phyloP scores from a whole-genome alignment of 2,888 invertebrate species.

The Mesorhabditis spiculigera region DNA sequence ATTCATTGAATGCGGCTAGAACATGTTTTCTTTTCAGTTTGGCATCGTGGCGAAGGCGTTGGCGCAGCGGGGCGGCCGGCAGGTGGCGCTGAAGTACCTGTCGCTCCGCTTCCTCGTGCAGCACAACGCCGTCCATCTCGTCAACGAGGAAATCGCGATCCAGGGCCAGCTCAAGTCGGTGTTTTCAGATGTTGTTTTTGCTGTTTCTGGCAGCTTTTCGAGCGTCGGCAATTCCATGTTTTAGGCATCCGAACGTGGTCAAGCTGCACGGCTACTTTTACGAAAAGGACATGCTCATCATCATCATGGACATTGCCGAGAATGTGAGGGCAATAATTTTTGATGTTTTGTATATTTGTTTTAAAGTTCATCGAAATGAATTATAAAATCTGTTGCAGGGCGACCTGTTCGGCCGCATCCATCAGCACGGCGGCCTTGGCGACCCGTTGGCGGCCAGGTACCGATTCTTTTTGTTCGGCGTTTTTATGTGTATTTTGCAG shows the following conservation, averaged over 20 bases:
- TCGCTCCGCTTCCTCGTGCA: background rate
- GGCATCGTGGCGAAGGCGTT: conserved; percentile 3
- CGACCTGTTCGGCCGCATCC: background rate
- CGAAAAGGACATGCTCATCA: background rate
- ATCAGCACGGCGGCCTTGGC: background rate
- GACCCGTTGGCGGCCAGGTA: background rate
- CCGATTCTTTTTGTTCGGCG: background rate
- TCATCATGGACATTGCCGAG: conserved; percentile 1
- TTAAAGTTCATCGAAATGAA: too few species aligned
- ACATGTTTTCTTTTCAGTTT: background rate
- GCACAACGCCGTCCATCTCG: background rate
- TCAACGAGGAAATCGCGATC: background rate
- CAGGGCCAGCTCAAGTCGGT: background rate
- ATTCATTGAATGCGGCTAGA: background rate
- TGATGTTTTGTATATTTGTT: background rate
- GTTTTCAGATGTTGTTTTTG: background rate
- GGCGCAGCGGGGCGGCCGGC: background rate
- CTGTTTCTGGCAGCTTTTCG: background rate
- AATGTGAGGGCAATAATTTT: background rate
- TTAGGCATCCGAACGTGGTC: background rate
- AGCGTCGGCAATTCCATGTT: background rate
- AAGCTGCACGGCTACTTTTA: conserved; percentile 3
- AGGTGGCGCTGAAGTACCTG: background rate
- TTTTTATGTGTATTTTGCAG: background rate
- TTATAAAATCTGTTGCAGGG: background rate